Evolutionary conservation across 2,888 invertebrate genomes (phyloP).

Genomic region (Erebia ligea): DNA sequence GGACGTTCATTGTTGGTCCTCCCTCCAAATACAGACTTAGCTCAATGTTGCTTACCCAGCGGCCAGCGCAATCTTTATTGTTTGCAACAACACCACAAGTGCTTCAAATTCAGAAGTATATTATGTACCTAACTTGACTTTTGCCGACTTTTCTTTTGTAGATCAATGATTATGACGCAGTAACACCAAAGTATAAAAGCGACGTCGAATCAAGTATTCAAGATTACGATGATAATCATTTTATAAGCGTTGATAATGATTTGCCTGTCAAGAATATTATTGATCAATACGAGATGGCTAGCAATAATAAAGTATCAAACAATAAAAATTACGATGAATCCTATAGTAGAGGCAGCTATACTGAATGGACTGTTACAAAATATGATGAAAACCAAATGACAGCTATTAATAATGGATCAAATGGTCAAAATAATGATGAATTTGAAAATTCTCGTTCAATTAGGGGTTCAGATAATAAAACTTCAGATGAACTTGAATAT

Average conservation of each 20-base stretch:
- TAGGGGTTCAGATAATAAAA: too few species aligned
- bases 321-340: not conserved
- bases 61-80: too few species aligned
- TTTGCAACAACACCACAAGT: too few species aligned
- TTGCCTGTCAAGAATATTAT: not conserved
- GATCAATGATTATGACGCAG: not conserved
- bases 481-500: too few species aligned
- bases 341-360: not conserved
- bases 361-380: not conserved
- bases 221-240: not conserved
- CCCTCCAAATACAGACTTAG: too few species aligned
- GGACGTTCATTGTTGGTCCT: too few species aligned
- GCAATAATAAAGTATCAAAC: not conserved
- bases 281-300: not conserved
- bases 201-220: conserved; percentile 1
- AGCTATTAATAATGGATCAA: not conserved
- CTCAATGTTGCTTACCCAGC: too few species aligned
- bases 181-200: conserved; percentile 16
- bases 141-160: too few species aligned
- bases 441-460: too few species aligned
- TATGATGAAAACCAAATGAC: not conserved
- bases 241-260: not conserved
- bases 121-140: too few species aligned
- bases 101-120: too few species aligned
- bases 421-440: not conserved